Conservation (phyloP, 2,797 vertebrate species). For the Trachops cirrhosus region DNA sequence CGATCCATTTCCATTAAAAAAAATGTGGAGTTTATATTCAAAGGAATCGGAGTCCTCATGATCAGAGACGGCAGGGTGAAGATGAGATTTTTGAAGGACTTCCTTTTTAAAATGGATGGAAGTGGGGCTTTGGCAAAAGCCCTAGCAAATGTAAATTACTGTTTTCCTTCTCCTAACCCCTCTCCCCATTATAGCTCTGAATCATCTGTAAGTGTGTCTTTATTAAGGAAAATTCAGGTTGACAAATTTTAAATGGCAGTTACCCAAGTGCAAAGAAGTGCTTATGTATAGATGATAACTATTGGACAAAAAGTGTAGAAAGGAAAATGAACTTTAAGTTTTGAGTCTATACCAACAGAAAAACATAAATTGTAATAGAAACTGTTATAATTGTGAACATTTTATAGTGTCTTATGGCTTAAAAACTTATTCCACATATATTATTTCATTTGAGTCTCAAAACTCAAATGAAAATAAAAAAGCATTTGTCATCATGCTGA, state of each 20-base stretch:
- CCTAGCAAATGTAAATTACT: slow-evolving; percentile 83
- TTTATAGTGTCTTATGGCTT: not conserved
- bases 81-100: slow-evolving; percentile 89
- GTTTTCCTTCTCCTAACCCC: slow-evolving; percentile 27
- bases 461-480: not conserved
- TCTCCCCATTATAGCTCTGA: not conserved
- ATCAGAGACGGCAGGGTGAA: slow-evolving; percentile 85
- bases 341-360: not conserved
- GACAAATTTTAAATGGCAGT: not conserved
- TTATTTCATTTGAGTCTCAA: not conserved
- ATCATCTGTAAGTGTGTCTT: not conserved
- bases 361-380: not conserved
- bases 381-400: not conserved
- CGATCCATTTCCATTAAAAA: slow-evolving; percentile 80
- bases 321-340: not conserved
- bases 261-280: not conserved
- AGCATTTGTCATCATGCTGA: not conserved
- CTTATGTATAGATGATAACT: not conserved
- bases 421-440: not conserved
- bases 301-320: not conserved
- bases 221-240: not conserved
- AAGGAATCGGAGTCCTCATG: slow-evolving; percentile 85
- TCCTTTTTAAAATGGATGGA: slow-evolving; percentile 84
- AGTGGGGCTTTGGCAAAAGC: slow-evolving; percentile 80
- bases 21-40: slow-evolving; percentile 83